Evolutionary conservation across 2,888 invertebrate species (phyloP), one percentile per base, ranked within the genome.

Genomic region (Ophioninae sp.): DNA sequence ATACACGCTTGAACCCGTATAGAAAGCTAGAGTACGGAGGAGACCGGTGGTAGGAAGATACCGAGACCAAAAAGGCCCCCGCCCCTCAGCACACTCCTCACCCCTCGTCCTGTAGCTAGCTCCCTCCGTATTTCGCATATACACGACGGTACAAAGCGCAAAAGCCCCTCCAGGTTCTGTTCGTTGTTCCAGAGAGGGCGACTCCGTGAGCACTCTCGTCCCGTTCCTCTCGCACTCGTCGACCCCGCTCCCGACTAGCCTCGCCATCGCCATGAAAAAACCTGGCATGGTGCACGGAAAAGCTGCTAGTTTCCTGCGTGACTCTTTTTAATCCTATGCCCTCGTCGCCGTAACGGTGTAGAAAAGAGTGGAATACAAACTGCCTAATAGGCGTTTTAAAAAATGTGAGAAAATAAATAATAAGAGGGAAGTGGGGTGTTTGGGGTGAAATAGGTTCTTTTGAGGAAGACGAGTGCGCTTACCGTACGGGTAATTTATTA

Each of bases 1-100:
- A 69, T 64, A 64, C 62, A 50, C 91, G 90, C 50, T 6, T 17
- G 6, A 13, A 50, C 50, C 13, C 17, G 50, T 50, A 68, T 59
- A 81, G 30, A 30, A n/a, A 65, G 56, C 21, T 74, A 21, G 74
- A 21, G 64, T 64, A 65, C 41, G 41, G n/a, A 59, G 56, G 70
- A 41, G 78, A 57, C 50, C 64, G n/a, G 64, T 44, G 50, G 79
- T 68, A 74, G 62, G 67, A 72, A 73, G 73, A 74, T 50, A 50
- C 57, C 64, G 44, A 81, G 76, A 78, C 78, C 82, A 75, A 72
- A 70, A 70, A 73, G 75, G 41, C 30, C 69, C 68, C 50, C 23
- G 20, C 30, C 69, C 68, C 50, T 50, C 41, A n/a, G n/a, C n/a
- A n/a, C n/a, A n/a, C n/a, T n/a, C 41, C 50, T 68, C 1, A n/a